Conservation (phyloP, 2,888 invertebrate species). For the Blastobasis lacticolella region DNA sequence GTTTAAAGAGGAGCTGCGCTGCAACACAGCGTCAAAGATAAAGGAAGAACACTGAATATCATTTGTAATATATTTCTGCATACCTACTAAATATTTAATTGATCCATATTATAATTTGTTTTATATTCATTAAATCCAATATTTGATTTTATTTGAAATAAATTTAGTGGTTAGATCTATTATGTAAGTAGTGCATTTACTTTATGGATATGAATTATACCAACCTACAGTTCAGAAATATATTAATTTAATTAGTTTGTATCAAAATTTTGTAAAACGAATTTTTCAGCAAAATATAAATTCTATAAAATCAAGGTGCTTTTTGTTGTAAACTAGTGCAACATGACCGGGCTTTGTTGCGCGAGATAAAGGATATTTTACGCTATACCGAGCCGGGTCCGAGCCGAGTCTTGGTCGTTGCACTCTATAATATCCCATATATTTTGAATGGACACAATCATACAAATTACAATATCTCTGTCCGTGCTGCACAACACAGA, state of each 20-base stretch:
- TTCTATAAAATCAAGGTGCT: slow-evolving; percentile 40
- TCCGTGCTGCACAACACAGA: too few species aligned
- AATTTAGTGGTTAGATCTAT: slow-evolving; percentile 16
- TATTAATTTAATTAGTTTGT: too few species aligned
- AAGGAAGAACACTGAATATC: background rate
- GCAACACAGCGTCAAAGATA: too few species aligned
- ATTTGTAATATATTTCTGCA: background rate
- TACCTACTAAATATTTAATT: background rate
- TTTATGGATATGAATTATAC: slow-evolving; percentile 14
- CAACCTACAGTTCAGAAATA: too few species aligned
- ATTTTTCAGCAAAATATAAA: slow-evolving; percentile 45
- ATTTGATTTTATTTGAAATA: slow-evolving; percentile 8
- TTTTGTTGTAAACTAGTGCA: slow-evolving; percentile 10
- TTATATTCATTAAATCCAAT: background rate
- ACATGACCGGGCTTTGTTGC: too few species aligned
- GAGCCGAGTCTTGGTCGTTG: too few species aligned
- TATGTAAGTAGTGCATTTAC: slow-evolving; percentile 10
- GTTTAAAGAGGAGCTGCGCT: too few species aligned
- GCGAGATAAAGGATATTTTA: too few species aligned
- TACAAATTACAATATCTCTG: too few species aligned
- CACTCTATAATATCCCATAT: too few species aligned
- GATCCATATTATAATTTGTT: background rate
- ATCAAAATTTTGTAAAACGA: slow-evolving; percentile 59
- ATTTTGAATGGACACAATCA: too few species aligned
- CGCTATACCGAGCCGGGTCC: too few species aligned